Evolutionary conservation across 2,888 invertebrate species (phyloP), one percentile per base, ranked within the genome.

Genomic region (Cosmopolites sordidus): DNA sequence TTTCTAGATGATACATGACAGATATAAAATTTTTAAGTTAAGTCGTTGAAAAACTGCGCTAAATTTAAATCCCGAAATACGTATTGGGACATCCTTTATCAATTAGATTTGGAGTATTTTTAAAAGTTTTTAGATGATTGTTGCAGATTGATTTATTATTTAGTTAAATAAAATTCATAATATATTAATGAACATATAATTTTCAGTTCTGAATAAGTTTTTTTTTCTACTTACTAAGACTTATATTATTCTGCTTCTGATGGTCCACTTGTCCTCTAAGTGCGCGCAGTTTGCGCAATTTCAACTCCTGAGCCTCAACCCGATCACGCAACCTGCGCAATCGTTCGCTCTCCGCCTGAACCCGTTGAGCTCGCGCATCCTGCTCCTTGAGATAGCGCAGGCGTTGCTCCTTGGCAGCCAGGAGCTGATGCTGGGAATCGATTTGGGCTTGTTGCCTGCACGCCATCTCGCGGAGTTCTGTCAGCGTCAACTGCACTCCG

Each of bases 391-490:
- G 84, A 80, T 92, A 94, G 72, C 94, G 86, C 75, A 94, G 81
- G 69, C 93, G 82, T 78, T 93, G 92, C 79, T 93, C 93, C 78
- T 92, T 91, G 69, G 92, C 92, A 69, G 91, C 89, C 72, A 94
- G 83, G 78, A 92, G 82, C 79, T 86, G 83, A 75, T 92, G 91
- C 81, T 96, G 96, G 72, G 90, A 87, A 81, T 95, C 94, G 74
- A 96, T 94, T 83, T 96, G 94, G 78, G 93, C 90, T 81, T 96
- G 95, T 81, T 97, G 97, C 72, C 94, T 84, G 75, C 92, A 84
- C 75, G 96, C 96, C 93, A 96, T 95, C 76, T 93, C 93, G 82
- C 94, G 93, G 81, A 96, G 87, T 83, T 96, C 95, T 76, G 88
- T 86, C 82, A 94, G 83, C 75, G 89, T 89, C 83, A 90, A 83